Percentiles rank a stretch among this genome's conserved stretches.
These are phyloP conservation scores for Ptilorrhoa leucosticta DNA, from an alignment of 2,113 vertebrate genomes.

Conservation along the genomic window DNA sequence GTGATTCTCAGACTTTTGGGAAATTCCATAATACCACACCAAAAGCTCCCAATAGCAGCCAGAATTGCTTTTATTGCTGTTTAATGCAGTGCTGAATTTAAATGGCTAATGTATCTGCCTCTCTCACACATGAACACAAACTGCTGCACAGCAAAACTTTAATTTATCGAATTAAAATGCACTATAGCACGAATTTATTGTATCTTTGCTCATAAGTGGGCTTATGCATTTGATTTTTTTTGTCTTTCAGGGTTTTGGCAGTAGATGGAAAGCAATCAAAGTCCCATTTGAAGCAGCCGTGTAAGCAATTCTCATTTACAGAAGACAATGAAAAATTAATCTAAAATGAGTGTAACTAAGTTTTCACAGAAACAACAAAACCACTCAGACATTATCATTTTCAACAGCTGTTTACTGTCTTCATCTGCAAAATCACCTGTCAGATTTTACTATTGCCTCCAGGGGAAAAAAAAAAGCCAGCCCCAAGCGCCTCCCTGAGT, in stretches of 20 bases:
- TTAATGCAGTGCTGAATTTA: background rate
- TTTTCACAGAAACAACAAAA: slow-evolving; percentile 64
- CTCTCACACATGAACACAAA: background rate
- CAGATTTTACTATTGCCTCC: slow-evolving; percentile 23
- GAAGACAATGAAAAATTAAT: slow-evolving; percentile 74
- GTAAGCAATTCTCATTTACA: slow-evolving; percentile 58
- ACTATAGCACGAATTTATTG: background rate
- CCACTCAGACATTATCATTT: slow-evolving; percentile 58
- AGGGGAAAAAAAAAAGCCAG: background rate
- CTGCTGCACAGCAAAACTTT: background rate
- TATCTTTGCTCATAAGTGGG: background rate
- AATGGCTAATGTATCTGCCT: background rate
- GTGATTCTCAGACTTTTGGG: background rate
- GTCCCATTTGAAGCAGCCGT: slow-evolving; percentile 32
- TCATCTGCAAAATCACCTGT: slow-evolving; percentile 63
- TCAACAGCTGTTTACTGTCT: slow-evolving; percentile 70
- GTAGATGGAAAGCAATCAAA: slow-evolving; percentile 28
- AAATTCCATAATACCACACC: background rate
- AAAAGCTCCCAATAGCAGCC: background rate
- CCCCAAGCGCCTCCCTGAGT: background rate
- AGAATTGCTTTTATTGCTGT: background rate
- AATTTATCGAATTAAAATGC: slow-evolving; percentile 35
- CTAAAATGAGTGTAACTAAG: slow-evolving; percentile 51
- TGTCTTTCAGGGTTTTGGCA: slow-evolving; percentile 56
- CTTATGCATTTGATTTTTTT: slow-evolving; percentile 3